Evolutionary conservation across 2,113 vertebrate species (phyloP).

Genomic region (Prolemur simus): DNA sequence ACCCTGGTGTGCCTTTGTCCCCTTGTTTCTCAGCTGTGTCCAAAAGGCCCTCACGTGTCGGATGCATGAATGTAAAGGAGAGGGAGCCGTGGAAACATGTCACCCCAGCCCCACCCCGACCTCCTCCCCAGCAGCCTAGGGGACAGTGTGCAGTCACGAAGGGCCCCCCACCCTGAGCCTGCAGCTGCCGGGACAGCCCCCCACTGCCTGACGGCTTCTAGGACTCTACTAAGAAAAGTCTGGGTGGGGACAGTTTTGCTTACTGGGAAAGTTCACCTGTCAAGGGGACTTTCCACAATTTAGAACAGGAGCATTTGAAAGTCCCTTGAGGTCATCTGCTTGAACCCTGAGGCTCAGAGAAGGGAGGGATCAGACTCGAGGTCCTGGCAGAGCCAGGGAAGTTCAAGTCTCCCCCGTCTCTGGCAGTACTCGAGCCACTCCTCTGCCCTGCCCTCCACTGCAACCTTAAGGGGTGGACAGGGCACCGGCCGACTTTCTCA

Average conservation of each 20-base stretch:
- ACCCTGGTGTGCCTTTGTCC: accelerated
- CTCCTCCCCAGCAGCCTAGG: not conserved
- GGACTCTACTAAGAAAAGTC: not conserved
- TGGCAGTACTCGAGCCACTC: accelerated
- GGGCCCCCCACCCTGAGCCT: not conserved
- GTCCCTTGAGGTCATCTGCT: not conserved
- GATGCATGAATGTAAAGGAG: too few species aligned
- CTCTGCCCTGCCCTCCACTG: not conserved
- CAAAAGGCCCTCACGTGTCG: accelerated
- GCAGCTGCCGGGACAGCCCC: not conserved
- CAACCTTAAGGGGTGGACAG: not conserved
- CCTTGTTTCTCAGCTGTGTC: not conserved
- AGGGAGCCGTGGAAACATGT: accelerated
- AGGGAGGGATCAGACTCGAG: not conserved
- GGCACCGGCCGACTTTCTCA: not conserved
- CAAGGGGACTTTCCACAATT: too few species aligned
- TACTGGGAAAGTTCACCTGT: not conserved
- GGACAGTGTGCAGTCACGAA: not conserved
- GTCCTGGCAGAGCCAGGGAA: not conserved
- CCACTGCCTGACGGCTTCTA: not conserved
- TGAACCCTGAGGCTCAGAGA: not conserved
- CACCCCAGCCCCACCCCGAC: accelerated
- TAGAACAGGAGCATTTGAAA: not conserved
- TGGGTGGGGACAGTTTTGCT: not conserved
- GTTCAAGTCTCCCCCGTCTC: not conserved